Evolutionary conservation across 2,113 vertebrate genomes (phyloP), one percentile per base, ranked within the genome.

Genomic region (Rhinogobius similis): DNA sequence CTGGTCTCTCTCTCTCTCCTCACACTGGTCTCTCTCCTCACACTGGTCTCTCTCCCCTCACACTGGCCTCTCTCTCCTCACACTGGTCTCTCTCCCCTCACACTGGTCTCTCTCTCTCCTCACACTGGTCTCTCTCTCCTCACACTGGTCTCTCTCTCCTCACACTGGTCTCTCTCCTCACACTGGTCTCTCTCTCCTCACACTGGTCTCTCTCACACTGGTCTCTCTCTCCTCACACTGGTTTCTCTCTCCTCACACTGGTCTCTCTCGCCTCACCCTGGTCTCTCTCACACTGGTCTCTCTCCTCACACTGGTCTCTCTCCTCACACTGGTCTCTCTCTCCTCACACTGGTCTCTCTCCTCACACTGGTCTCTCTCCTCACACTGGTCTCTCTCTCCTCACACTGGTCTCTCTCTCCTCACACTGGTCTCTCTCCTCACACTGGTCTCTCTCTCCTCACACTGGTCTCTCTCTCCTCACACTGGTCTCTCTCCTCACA

Each of bases 11-110:
- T 16, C 50, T 2, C 21, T 24, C 23, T 24, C 50, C n/a, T 24
- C 81, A 93, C 90, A 55, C 84, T 38, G 1, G 1, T 53, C 21
- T 53, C 10, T 4, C 21, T 12, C 11, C n/a, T 53, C 21, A 18
- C 13, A 43, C 41, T 43, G 32, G 1, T 18, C 21, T 23, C 21
- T 24, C n/a, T 53, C n/a, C n/a, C 50, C n/a, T 23, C 81, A 91
- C 90, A 61, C 83, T 36, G 10, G 10, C n/a, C n/a, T 41, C 39
- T 14, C 12, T 43, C 41, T 13, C 4, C 41, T 43, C 20, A 1
- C 5, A 36, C 32, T 36, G 32, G 1, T 53, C n/a, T 53, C 0
- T 21, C 10, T 11, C n/a, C 1, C 3, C 20, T 53, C 21, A 36
- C 5, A 36, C 50, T 21, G 3, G 3, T n/a, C n/a, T n/a, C n/a